A percentile compares a stretch with the other conserved stretches of the same genome.
These are phyloP conservation scores for Holcopasites calliopsidis DNA, from an alignment of 1,140 invertebrate genomes.

Conservation along the genomic window DNA sequence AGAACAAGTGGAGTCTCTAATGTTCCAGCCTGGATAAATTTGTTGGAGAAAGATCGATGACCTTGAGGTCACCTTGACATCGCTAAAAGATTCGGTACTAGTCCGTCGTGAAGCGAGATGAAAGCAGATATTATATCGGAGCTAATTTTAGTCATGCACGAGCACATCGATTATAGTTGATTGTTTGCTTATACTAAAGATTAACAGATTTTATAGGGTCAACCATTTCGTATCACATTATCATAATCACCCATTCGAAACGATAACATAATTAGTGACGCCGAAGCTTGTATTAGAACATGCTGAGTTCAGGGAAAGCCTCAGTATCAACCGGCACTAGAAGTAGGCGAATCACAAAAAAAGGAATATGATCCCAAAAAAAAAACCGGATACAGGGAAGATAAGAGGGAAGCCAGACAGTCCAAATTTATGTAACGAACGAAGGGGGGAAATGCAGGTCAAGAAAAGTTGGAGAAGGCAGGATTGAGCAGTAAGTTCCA, in stretches of 20 bases:
- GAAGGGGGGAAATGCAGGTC: neutral
- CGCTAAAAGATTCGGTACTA: neutral
- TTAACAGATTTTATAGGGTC: no score
- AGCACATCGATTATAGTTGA: neutral
- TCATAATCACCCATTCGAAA: no score
- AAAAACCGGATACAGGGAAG: no score
- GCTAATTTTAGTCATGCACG: neutral
- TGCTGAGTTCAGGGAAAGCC: no score
- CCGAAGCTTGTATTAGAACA: no score
- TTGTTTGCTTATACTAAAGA: no score
- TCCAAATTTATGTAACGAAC: constrained; percentile 11
- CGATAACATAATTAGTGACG: no score
- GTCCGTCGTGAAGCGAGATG: neutral
- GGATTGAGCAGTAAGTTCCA: neutral
- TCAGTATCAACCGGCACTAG: no score
- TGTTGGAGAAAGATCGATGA: no score
- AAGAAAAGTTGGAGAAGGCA: neutral
- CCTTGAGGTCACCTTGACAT: neutral
- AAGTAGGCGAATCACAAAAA: neutral
- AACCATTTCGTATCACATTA: no score
- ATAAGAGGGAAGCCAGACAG: constrained; percentile 21
- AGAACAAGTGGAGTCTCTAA: no score
- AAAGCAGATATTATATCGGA: neutral
- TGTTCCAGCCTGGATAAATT: no score
- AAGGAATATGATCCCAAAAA: neutral